Conservation (phyloP, 1,140 invertebrate genomes). For the Idris sp. region DNA sequence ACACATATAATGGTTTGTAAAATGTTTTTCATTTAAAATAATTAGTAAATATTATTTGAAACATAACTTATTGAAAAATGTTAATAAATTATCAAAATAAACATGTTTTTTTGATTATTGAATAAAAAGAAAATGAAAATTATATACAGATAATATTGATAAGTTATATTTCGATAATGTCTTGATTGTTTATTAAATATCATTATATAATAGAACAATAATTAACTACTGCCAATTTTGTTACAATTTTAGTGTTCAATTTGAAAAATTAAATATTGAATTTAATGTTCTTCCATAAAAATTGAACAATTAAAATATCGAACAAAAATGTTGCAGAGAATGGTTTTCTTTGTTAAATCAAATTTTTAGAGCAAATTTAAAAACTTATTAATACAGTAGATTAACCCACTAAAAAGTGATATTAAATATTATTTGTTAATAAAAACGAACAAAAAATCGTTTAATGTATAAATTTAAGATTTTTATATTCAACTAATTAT, state of each 20-base stretch:
- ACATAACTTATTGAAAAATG: too few relatives aligned
- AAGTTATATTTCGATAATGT: too few relatives aligned
- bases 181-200: slow-evolving; percentile 17
- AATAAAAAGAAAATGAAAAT: too few relatives aligned
- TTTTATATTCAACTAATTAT: too few relatives aligned
- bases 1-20: slow-evolving; percentile 13
- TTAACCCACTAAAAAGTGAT: too few relatives aligned
- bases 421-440: too few relatives aligned
- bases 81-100: too few relatives aligned
- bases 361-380: background rate
- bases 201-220: slow-evolving; percentile 4
- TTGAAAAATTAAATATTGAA: slow-evolving; percentile 15
- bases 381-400: too few relatives aligned
- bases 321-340: background rate
- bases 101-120: too few relatives aligned
- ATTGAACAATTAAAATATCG: slow-evolving; percentile 5
- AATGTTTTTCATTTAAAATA: slow-evolving; percentile 15
- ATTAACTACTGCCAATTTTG: slow-evolving; percentile 17
- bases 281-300: slow-evolving; percentile 30
- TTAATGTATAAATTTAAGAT: too few relatives aligned
- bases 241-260: slow-evolving; percentile 14
- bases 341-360: background rate
- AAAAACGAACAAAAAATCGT: too few relatives aligned
- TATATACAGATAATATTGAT: too few relatives aligned
- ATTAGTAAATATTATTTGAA: slow-evolving; percentile 10